Conservation (phyloP, 2,797 vertebrate genomes). For the Geotria australis region DNA sequence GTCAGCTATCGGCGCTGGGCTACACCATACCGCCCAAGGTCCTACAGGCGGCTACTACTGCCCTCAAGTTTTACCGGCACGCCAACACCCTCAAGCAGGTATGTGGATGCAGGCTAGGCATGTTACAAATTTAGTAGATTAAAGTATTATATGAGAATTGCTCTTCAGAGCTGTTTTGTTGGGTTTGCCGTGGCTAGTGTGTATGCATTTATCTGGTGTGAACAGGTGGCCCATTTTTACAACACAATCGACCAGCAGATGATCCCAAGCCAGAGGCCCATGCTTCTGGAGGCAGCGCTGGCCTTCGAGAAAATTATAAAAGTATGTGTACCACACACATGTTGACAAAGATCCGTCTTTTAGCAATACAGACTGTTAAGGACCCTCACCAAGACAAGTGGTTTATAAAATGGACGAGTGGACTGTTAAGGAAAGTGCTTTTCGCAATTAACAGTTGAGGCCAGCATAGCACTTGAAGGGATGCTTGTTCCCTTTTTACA, state of each 20-base stretch:
- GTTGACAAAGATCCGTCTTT: no score
- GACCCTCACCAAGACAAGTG: no score
- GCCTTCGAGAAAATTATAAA: constrained; percentile 92
- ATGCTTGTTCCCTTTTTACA: no score
- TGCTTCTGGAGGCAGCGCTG: constrained; percentile 73
- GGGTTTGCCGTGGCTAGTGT: not conserved
- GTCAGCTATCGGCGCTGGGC: constrained; percentile 64
- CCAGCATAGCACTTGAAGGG: no score
- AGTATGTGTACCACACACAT: constrained; percentile 13
- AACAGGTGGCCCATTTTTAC: constrained; percentile 88
- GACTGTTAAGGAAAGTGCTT: no score
- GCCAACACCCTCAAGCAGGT: constrained; percentile 86
- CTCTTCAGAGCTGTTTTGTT: not conserved
- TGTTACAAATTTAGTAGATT: constrained; percentile 2
- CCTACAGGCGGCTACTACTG: constrained; percentile 40
- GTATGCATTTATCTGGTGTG: constrained; percentile 1
- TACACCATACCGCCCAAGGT: constrained; percentile 64
- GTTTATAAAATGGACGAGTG: no score
- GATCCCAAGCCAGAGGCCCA: constrained; percentile 80
- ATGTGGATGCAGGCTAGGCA: not conserved
- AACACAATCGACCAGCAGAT: constrained; percentile 95
- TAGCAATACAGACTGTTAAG: no score
- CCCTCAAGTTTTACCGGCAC: constrained; percentile 73
- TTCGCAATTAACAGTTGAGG: no score
- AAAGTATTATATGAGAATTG: not conserved